These are phyloP conservation scores for Phycodurus eques DNA, from an alignment of 2,113 vertebrate species.

Conservation along the genomic window DNA sequence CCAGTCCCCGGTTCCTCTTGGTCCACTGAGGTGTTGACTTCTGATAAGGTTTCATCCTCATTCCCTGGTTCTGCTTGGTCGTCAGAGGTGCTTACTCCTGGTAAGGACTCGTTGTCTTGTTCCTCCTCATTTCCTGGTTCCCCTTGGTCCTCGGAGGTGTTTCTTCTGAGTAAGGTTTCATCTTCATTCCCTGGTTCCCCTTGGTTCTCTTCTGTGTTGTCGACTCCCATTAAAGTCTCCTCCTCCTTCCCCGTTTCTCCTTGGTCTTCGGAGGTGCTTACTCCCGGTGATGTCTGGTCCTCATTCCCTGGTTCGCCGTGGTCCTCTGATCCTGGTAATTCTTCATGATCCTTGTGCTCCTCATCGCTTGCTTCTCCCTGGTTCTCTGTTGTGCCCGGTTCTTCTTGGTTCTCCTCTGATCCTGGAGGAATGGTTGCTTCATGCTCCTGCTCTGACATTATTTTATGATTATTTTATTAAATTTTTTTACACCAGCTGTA, in stretches of 20 bases:
- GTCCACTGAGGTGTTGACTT: neutral
- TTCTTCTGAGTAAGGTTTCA: neutral
- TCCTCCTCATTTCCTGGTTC: neutral
- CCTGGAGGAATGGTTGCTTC: neutral
- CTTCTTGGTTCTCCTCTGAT: neutral
- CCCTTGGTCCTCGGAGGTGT: neutral
- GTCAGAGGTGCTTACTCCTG: neutral
- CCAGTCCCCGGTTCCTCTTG: neutral
- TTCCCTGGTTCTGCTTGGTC: neutral
- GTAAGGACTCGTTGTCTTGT: neutral
- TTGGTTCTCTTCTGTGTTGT: neutral
- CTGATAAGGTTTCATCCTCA: neutral
- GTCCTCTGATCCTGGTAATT: neutral
- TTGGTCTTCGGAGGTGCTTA: neutral
- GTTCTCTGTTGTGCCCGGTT: neutral
- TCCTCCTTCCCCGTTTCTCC: neutral
- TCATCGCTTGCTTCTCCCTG: neutral
- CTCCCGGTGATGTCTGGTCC: neutral
- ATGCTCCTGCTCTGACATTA: neutral
- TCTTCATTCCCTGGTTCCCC: neutral
- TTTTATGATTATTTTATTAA: neutral
- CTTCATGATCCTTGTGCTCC: neutral
- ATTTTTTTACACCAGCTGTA: neutral
- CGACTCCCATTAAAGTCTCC: neutral
- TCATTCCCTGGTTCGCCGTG: neutral